These are phyloP conservation scores for Crenichthys baileyi DNA, from an alignment of 2,797 vertebrate species.

Conservation along the genomic window DNA sequence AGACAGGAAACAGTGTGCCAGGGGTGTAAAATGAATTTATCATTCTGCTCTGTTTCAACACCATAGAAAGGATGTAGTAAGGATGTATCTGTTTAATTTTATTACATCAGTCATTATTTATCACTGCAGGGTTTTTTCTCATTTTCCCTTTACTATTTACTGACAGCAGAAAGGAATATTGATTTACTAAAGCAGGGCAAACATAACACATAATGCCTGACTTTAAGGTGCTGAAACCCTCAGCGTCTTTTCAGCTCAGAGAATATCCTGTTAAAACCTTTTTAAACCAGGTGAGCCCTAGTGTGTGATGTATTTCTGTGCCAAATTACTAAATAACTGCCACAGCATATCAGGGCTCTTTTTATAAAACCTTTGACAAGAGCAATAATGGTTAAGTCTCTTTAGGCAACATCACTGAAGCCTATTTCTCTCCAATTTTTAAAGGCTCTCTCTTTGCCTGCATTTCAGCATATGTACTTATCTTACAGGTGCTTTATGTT, in stretches of 20 bases:
- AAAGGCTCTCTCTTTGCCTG: constrained; percentile 19
- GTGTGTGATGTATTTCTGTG: constrained; percentile 48
- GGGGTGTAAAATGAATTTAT: background rate
- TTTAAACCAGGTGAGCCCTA: background rate
- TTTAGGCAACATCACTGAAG: constrained; percentile 13
- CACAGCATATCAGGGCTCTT: constrained; percentile 52
- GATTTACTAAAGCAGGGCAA: background rate
- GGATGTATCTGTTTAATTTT: background rate
- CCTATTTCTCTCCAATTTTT: constrained; percentile 29
- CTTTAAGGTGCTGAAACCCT: background rate
- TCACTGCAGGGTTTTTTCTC: background rate
- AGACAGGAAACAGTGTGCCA: background rate
- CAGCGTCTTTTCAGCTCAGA: background rate
- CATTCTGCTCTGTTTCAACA: background rate
- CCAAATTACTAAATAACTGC: constrained; percentile 69
- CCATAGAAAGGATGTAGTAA: background rate
- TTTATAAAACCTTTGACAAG: constrained; percentile 37
- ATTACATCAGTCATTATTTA: background rate
- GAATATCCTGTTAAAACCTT: constrained; percentile 25
- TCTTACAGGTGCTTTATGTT: constrained; percentile 1
- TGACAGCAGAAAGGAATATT: background rate
- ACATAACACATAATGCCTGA: background rate
- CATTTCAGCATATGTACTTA: constrained; percentile 10
- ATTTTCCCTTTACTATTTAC: background rate
- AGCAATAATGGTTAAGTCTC: constrained; percentile 16